Percentiles rank a stretch among this genome's conserved stretches.
Conservation (phyloP, 2,113 vertebrate genomes). For the Columbina picui region DNA sequence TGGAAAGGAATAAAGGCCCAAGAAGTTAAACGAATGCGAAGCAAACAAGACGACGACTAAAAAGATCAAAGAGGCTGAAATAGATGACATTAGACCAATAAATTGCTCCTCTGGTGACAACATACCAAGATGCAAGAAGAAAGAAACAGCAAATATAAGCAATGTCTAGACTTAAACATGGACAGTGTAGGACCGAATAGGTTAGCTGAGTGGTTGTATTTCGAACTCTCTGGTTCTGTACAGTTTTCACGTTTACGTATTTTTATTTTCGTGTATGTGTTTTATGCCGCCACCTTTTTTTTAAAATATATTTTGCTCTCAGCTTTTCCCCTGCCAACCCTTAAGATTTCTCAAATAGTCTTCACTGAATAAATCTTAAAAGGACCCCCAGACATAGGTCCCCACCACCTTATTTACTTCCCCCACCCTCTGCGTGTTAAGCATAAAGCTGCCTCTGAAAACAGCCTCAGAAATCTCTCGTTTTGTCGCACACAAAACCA, state of each 20-base stretch:
- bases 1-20: constrained; percentile 54
- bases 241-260: background rate
- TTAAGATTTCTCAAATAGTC: background rate
- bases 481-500: background rate
- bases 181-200: background rate
- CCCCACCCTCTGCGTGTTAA: background rate
- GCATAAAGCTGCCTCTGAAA: background rate
- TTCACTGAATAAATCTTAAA: background rate
- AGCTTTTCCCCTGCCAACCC: background rate
- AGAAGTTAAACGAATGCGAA: constrained; percentile 52
- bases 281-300: background rate
- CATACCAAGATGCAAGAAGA: constrained; percentile 52
- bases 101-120: constrained; percentile 72
- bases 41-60: constrained; percentile 43
- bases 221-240: background rate
- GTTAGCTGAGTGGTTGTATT: background rate
- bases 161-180: constrained; percentile 61
- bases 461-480: background rate
- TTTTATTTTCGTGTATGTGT: background rate
- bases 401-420: background rate
- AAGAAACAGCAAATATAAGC: constrained; percentile 47
- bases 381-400: background rate
- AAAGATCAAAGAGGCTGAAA: constrained; percentile 76
- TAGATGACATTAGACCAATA: constrained; percentile 74
- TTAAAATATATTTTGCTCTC: background rate